Conservation (phyloP, 2,113 vertebrate genomes). For the Sebastes schlegelii region DNA sequence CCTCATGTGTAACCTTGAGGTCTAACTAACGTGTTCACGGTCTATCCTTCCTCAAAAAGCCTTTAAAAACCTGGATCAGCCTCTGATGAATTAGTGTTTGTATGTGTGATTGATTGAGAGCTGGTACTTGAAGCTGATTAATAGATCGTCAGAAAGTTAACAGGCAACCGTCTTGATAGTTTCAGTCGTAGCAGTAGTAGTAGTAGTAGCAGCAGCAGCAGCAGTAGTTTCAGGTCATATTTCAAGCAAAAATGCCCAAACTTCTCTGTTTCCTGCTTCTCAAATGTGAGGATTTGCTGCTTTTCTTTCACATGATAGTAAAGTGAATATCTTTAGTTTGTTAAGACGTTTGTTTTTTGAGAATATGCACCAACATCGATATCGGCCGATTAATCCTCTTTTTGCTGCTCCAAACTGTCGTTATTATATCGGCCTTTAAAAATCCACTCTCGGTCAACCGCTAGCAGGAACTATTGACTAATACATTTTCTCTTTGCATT, state of each 20-base stretch:
- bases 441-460: background rate
- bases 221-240: background rate
- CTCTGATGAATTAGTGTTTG: background rate
- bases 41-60: background rate
- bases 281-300: background rate
- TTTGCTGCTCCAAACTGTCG: too few species aligned
- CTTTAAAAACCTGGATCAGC: background rate
- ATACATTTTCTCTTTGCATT: background rate
- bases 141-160: background rate
- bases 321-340: background rate
- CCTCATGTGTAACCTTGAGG: background rate
- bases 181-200: too few species aligned
- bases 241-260: background rate
- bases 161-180: too few species aligned
- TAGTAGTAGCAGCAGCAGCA: too few species aligned
- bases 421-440: too few species aligned
- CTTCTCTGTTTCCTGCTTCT: background rate
- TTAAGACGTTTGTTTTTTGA: background rate
- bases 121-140: background rate
- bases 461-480: background rate
- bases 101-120: background rate
- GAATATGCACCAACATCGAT: too few species aligned
- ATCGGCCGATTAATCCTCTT: too few species aligned
- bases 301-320: background rate
- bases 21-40: background rate